Percentiles rank a stretch among this genome's conserved stretches.
Conservation (phyloP, 2,888 invertebrate genomes). For the Parelbella ahira region DNA sequence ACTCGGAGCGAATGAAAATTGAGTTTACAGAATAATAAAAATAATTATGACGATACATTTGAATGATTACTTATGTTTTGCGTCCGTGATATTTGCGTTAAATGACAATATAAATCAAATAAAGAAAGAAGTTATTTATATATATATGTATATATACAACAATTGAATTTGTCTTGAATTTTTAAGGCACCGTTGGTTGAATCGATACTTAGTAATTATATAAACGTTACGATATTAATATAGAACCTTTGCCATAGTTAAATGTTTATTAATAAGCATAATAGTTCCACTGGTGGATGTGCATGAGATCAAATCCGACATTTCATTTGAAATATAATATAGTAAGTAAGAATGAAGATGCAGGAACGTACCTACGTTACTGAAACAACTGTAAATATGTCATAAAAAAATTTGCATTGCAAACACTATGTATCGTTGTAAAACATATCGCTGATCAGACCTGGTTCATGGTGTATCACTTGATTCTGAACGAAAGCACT, state of each 20-base stretch:
- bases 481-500: constrained; percentile 16
- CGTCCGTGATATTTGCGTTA: no score
- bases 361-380: constrained; percentile 19
- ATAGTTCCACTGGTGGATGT: constrained; percentile 71
- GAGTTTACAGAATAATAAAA: no score
- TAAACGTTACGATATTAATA: constrained; percentile 29
- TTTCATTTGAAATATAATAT: constrained; percentile 39
- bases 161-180: constrained; percentile 18
- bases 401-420: constrained; percentile 18
- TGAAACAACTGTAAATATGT: constrained; percentile 15
- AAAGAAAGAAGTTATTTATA: constrained; percentile 25
- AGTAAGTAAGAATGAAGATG: constrained; percentile 26
- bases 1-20: no score
- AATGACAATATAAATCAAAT: no score
- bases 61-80: no score
- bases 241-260: constrained; percentile 39
- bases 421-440: constrained; percentile 22
- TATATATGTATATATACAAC: no score
- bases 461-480: constrained; percentile 12
- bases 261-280: constrained; percentile 35
- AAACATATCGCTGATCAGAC: constrained; percentile 18
- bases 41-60: no score
- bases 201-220: constrained; percentile 36
- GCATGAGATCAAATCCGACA: constrained; percentile 76
- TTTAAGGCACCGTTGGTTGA: constrained; percentile 74